A percentile compares a stretch with the other conserved stretches of the same genome.
These are phyloP conservation scores for Porites cylindrica DNA, from an alignment of 92 coral and sea anemone species.

Conservation along the genomic window DNA sequence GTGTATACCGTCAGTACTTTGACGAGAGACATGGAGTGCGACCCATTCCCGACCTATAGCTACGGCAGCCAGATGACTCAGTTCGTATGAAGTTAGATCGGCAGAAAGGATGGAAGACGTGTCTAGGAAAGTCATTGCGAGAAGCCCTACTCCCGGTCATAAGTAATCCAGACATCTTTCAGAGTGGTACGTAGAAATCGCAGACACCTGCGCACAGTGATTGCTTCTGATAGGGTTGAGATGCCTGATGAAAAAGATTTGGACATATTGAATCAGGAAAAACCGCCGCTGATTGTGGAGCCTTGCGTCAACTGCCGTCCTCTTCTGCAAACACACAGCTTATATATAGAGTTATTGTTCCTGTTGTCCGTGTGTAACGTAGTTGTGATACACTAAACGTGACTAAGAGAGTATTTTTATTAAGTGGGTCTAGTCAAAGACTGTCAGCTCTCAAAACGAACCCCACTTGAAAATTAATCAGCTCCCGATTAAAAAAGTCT, in stretches of 20 bases:
- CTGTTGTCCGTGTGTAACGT: no score
- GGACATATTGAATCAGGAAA: neutral
- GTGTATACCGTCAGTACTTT: neutral
- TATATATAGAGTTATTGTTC: no score
- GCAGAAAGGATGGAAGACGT: slow-evolving; percentile 22
- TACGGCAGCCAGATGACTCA: neutral
- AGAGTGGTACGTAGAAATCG: slow-evolving; percentile 40
- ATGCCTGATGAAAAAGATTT: neutral
- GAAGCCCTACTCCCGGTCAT: slow-evolving; percentile 29
- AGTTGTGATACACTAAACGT: no score
- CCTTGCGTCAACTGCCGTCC: neutral
- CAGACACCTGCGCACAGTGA: neutral
- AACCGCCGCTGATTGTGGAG: neutral
- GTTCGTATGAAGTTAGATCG: slow-evolving; percentile 11
- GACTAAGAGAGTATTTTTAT: no score
- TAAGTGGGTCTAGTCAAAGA: no score
- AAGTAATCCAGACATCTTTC: slow-evolving; percentile 16
- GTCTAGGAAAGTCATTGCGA: slow-evolving; percentile 29
- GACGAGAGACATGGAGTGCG: neutral
- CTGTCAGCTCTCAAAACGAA: no score
- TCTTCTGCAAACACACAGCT: neutral
- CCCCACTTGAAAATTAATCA: no score
- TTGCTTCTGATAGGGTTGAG: neutral
- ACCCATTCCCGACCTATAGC: neutral
- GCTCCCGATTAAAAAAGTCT: no score